Conservation (phyloP, 2,797 vertebrate genomes). For the Danionella dracula region DNA sequence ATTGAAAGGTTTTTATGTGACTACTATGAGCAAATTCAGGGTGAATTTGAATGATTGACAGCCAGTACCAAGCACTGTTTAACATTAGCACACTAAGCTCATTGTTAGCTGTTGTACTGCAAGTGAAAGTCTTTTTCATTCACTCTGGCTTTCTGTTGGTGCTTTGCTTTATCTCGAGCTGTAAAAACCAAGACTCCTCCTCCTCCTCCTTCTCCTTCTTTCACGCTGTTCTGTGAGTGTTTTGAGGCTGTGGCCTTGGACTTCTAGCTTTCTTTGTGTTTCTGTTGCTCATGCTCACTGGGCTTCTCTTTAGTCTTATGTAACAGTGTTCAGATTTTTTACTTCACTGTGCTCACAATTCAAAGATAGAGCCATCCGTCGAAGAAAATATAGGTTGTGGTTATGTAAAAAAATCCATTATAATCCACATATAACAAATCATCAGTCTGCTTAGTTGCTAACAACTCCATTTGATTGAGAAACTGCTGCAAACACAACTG, state of each 20-base stretch:
- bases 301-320: constrained; percentile 53
- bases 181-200: neutral
- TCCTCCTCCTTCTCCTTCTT: constrained; percentile 1
- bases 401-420: no score
- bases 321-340: constrained; percentile 42
- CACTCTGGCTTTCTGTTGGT: neutral
- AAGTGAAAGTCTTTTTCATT: neutral
- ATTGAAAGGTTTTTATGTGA: no score
- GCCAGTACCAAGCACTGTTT: constrained; percentile 35
- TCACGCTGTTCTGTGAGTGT: constrained; percentile 16
- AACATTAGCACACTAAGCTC: constrained; percentile 29
- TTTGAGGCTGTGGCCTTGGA: constrained; percentile 47
- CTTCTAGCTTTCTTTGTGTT: constrained; percentile 50
- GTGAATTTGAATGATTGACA: constrained; percentile 11
- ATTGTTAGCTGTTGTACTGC: constrained; percentile 27
- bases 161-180: neutral
- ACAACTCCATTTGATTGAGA: no score
- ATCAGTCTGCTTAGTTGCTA: no score
- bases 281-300: constrained; percentile 39
- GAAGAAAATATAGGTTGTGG: no score
- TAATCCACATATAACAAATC: no score
- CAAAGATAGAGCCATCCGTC: no score
- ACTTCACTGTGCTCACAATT: neutral
- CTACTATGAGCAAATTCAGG: no score
- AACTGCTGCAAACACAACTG: no score